phyloP scores from a whole-genome alignment of 2,797 vertebrate species.

The Periparus ater region DNA sequence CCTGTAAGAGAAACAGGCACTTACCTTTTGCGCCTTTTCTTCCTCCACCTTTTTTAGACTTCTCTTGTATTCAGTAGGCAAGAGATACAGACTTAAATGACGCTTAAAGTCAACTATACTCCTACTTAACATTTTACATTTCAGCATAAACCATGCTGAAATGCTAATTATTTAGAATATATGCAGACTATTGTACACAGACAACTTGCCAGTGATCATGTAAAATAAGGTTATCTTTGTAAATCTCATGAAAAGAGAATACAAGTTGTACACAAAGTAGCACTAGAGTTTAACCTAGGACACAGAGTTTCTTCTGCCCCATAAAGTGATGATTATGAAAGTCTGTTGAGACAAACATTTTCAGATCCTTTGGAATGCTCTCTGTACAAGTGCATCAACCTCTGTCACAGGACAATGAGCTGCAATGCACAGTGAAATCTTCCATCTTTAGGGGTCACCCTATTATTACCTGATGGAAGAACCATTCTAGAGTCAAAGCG shows the following conservation, averaged over 20 bases:
- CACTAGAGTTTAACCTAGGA: background rate
- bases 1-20: background rate
- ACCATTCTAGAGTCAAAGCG: background rate
- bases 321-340: background rate
- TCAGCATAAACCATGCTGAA: background rate
- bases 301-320: background rate
- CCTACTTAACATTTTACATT: background rate
- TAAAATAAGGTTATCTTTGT: background rate
- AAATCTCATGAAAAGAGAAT: rapidly evolving
- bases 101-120: background rate
- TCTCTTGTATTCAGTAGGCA: background rate
- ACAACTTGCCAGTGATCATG: rapidly evolving
- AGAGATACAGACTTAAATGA: background rate
- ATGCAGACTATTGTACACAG: background rate
- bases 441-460: background rate
- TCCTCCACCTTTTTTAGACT: rapidly evolving
- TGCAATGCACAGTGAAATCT: background rate
- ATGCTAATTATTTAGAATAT: background rate
- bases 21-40: background rate
- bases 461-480: background rate
- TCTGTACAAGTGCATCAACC: background rate
- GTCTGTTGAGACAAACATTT: background rate
- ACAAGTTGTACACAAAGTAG: background rate
- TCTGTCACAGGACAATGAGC: background rate
- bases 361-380: background rate